Percentiles rank a stretch among this genome's conserved stretches.
phyloP scores from a whole-genome alignment of 2,888 invertebrate genomes.

The Cheilosia variabilis region DNA sequence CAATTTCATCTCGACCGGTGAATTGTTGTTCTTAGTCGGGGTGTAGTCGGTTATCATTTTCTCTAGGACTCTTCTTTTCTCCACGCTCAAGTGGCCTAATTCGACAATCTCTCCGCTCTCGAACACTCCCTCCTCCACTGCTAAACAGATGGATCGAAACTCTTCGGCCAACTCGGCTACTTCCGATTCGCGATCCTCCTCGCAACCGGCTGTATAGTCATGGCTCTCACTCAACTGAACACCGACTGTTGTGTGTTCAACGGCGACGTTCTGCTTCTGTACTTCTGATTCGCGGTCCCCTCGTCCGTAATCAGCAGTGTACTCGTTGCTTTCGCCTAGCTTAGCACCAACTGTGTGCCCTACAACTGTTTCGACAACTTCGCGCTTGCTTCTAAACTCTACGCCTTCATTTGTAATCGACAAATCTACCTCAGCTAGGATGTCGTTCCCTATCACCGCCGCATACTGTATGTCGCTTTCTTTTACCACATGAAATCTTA shows the following conservation, averaged over 20 bases:
- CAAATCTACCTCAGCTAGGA: slow-evolving; percentile 16
- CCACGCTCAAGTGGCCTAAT: neutral
- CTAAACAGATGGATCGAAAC: neutral
- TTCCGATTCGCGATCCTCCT: neutral
- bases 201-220: neutral
- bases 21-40: slow-evolving; percentile 4
- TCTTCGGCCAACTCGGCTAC: neutral
- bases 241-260: neutral
- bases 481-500: slow-evolving; percentile 10
- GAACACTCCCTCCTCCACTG: neutral
- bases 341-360: slow-evolving; percentile 14
- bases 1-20: slow-evolving; percentile 17
- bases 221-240: neutral
- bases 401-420: neutral
- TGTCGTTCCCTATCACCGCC: slow-evolving; percentile 22
- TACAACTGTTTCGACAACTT: neutral
- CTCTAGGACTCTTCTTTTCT: neutral
- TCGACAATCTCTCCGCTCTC: neutral
- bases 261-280: neutral
- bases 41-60: neutral
- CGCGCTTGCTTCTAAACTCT: neutral
- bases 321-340: neutral
- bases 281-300: neutral
- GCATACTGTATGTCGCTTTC: slow-evolving; percentile 18
- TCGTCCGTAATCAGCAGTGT: neutral